Evolutionary conservation across 2,797 vertebrate species (phyloP).

Genomic region (Sebastes steindachneri): DNA sequence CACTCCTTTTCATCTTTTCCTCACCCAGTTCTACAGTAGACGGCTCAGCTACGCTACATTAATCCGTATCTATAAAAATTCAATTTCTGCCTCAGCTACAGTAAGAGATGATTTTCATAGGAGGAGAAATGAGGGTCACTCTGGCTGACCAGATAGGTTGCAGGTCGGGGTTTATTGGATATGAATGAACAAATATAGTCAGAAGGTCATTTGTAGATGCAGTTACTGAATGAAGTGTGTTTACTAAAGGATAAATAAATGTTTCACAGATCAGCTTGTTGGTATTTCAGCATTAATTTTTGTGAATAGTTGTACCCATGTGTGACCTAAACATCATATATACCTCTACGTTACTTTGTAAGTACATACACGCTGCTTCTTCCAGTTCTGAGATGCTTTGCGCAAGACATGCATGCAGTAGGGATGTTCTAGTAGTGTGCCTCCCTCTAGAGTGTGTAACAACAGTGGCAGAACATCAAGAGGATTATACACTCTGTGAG

Average conservation of each 20-base stretch:
- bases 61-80: slow-evolving; percentile 44
- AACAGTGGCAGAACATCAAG: slow-evolving; percentile 67
- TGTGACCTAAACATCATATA: background rate
- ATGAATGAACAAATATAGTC: background rate
- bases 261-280: slow-evolving; percentile 12
- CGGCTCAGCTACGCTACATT: slow-evolving; percentile 37
- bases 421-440: slow-evolving; percentile 25
- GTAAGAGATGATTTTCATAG: slow-evolving; percentile 2
- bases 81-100: slow-evolving; percentile 34
- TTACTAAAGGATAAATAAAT: background rate
- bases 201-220: slow-evolving; percentile 8
- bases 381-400: slow-evolving; percentile 12
- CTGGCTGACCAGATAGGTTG: background rate
- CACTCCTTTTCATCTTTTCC: slow-evolving; percentile 46
- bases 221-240: background rate
- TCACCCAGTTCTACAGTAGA: slow-evolving; percentile 17
- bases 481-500: slow-evolving; percentile 66
- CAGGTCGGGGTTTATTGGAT: background rate
- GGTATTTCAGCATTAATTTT: background rate
- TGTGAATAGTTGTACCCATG: background rate
- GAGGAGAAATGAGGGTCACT: slow-evolving; percentile 17
- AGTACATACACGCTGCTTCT: background rate
- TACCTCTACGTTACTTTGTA: background rate
- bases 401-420: slow-evolving; percentile 4
- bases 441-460: slow-evolving; percentile 38